These are phyloP conservation scores for Leptopilina clavipes DNA, from an alignment of 1,140 invertebrate genomes.

Conservation along the genomic window DNA sequence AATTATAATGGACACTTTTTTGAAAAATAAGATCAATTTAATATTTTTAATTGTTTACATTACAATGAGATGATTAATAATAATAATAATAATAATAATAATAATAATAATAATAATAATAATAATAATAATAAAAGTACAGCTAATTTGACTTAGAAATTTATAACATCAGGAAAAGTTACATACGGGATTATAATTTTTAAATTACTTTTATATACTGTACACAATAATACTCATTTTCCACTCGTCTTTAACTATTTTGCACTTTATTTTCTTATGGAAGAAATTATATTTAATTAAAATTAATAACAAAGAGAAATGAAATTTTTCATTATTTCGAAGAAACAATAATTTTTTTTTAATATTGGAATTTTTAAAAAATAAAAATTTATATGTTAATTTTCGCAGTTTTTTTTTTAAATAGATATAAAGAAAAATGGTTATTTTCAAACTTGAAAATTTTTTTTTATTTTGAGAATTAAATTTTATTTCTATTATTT, in stretches of 20 bases:
- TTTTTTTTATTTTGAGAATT: no score
- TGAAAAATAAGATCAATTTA: neutral
- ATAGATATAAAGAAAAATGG: no score
- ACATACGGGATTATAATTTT: neutral
- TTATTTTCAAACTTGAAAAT: no score
- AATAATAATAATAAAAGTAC: conserved; percentile 23
- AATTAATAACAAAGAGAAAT: no score
- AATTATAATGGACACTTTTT: neutral
- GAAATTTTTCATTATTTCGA: no score
- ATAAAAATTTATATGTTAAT: no score
- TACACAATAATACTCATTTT: conserved; percentile 10
- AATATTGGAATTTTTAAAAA: no score
- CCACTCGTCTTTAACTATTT: neutral
- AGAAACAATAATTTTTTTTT: no score
- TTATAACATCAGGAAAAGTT: conserved; percentile 1
- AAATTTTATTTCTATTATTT: no score
- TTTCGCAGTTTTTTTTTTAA: no score
- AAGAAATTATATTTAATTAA: neutral
- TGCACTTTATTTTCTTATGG: neutral
- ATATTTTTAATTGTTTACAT: neutral
- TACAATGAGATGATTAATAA: neutral
- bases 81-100: no score
- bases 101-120: no score
- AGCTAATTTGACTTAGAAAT: conserved; percentile 16
- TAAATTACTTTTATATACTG: conserved; percentile 2